phyloP scores from a whole-genome alignment of 2,797 vertebrate genomes.

The Tokudaia tokunoshimensis region DNA sequence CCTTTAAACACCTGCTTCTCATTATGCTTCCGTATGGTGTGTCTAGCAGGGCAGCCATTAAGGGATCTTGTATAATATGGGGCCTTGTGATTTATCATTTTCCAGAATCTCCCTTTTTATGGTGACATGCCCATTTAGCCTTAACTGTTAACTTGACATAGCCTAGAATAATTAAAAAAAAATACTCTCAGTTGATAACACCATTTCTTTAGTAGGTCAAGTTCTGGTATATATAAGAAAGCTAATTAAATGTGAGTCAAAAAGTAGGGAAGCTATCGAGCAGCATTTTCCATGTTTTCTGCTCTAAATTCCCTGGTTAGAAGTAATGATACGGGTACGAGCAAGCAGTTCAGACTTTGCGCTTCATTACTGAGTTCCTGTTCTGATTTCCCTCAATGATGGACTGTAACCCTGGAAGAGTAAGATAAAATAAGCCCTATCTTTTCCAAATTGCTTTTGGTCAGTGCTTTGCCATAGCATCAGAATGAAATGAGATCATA shows the following conservation, averaged over 20 bases:
- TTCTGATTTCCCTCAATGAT: background rate
- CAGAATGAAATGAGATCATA: background rate
- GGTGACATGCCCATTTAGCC: background rate
- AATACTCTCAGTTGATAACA: background rate
- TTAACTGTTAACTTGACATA: background rate
- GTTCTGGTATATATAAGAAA: background rate
- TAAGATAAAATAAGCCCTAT: background rate
- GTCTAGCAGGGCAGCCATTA: background rate
- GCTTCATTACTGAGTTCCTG: no score
- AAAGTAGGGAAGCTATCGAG: background rate
- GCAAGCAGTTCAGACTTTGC: background rate
- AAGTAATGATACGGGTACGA: background rate
- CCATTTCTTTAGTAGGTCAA: background rate
- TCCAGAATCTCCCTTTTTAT: no score
- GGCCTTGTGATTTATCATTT: background rate
- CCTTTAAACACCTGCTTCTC: accelerated
- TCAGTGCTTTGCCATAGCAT: background rate
- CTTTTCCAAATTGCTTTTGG: background rate
- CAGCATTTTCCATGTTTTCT: background rate
- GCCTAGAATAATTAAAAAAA: no score
- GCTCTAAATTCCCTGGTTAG: no score
- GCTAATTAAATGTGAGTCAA: background rate
- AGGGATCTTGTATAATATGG: background rate
- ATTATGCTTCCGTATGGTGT: background rate
- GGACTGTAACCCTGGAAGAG: background rate